A percentile compares a stretch with the other conserved stretches of the same genome.
Conservation (phyloP, 2,888 invertebrate genomes). For the Chaetogeoica ovagalla region DNA sequence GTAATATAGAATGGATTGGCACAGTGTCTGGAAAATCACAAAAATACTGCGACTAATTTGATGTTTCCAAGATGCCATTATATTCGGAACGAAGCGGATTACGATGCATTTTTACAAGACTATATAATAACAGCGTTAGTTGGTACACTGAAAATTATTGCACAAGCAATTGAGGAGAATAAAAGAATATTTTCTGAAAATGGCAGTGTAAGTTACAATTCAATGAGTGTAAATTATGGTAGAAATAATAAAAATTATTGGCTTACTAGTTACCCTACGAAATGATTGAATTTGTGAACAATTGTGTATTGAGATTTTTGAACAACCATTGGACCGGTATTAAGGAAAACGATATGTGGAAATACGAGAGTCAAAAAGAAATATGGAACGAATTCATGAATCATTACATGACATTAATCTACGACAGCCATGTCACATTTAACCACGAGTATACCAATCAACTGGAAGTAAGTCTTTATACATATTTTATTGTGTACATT, state of each 20-base stretch:
- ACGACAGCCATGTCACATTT: background rate
- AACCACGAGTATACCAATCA: slow-evolving; percentile 3
- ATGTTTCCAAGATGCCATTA: slow-evolving; percentile 85
- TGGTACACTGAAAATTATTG: slow-evolving; percentile 78
- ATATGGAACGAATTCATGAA: slow-evolving; percentile 31
- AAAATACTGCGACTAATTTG: background rate
- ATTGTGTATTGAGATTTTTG: slow-evolving; percentile 13
- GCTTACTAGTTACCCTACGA: slow-evolving; percentile 12
- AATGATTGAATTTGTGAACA: slow-evolving; percentile 21
- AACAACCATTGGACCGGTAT: background rate
- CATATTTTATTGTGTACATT: no score
- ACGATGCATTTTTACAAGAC: slow-evolving; percentile 82
- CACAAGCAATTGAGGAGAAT: slow-evolving; percentile 64
- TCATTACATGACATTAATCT: slow-evolving; percentile 20
- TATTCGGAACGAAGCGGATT: slow-evolving; percentile 78
- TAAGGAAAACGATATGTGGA: slow-evolving; percentile 9
- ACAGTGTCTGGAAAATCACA: slow-evolving; percentile 19
- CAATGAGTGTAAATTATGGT: background rate
- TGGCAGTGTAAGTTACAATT: slow-evolving; percentile 56
- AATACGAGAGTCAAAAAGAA: slow-evolving; percentile 8
- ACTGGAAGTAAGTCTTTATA: slow-evolving; percentile 31
- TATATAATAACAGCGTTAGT: slow-evolving; percentile 87
- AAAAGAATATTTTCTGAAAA: slow-evolving; percentile 61
- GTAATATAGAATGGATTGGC: slow-evolving; percentile 18
- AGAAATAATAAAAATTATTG: background rate